These are phyloP conservation scores for Rugalucina vietnamica DNA, from an alignment of 2,888 invertebrate genomes.

Conservation along the genomic window DNA sequence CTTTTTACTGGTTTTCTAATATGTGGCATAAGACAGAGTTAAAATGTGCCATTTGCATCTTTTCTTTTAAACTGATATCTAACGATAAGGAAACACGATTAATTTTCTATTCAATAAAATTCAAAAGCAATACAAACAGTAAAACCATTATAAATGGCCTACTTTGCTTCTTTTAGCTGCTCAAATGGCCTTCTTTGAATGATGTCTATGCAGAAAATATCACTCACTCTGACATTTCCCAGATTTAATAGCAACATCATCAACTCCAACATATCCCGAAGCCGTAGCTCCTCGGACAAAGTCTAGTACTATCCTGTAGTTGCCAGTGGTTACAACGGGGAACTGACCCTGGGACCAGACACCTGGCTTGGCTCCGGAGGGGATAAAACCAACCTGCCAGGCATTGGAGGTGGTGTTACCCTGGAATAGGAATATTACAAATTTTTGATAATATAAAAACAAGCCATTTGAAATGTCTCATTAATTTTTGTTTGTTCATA, in stretches of 20 bases:
- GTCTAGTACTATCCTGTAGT: conserved; percentile 71
- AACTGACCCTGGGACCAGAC: conserved; percentile 76
- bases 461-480: background rate
- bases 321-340: conserved; percentile 62
- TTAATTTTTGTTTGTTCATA: background rate
- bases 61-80: no score
- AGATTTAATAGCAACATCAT: conserved; percentile 74
- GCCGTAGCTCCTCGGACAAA: conserved; percentile 57
- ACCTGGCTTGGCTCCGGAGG: conserved; percentile 21
- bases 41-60: no score
- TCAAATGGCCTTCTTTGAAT: no score
- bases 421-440: conserved; percentile 32
- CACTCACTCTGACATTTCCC: conserved; percentile 73
- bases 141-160: no score
- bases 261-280: conserved; percentile 74
- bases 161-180: no score
- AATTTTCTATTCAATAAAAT: no score
- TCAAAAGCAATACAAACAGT: no score
- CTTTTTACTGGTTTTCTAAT: no score
- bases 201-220: no score
- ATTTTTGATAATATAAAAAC: background rate
- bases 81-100: no score
- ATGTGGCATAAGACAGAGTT: no score
- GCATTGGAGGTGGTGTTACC: conserved; percentile 49
- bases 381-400: conserved; percentile 67